A percentile compares a stretch with the other conserved stretches of the same genome.
Evolutionary conservation across 2,113 vertebrate genomes (phyloP).

Genomic region (Acrocephalus kingi): DNA sequence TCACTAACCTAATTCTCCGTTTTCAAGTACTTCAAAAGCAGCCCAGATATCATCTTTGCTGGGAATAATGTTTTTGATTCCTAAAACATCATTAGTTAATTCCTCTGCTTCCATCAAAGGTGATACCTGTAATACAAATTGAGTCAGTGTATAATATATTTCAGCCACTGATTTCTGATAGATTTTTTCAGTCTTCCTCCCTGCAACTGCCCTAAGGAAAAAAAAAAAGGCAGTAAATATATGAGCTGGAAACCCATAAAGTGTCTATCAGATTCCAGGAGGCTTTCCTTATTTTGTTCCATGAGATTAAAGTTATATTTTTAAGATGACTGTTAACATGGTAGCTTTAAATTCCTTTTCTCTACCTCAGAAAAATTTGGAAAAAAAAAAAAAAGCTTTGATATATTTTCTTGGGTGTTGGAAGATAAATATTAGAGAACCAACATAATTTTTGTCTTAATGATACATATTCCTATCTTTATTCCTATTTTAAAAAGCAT

Average conservation of each 20-base stretch:
- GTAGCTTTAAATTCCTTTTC: not conserved
- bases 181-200: not conserved
- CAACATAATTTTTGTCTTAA: not conserved
- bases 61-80: conserved; percentile 80
- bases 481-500: not conserved
- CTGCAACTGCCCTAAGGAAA: not conserved
- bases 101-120: conserved; percentile 88
- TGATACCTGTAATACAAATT: conserved; percentile 80
- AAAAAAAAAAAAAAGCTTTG: not conserved
- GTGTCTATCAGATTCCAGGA: not conserved
- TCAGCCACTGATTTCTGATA: not conserved
- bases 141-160: not conserved
- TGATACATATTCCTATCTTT: not conserved
- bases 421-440: not conserved
- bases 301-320: not conserved
- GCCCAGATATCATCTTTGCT: conserved; percentile 82
- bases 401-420: not conserved
- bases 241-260: not conserved
- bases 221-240: not conserved
- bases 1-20: conserved; percentile 91
- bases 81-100: conserved; percentile 83
- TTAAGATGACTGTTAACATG: not conserved
- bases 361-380: not conserved
- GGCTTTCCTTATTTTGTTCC: not conserved
- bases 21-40: conserved; percentile 93